phyloP scores from a whole-genome alignment of 2,888 invertebrate species.

The Ennomos quercinarius region DNA sequence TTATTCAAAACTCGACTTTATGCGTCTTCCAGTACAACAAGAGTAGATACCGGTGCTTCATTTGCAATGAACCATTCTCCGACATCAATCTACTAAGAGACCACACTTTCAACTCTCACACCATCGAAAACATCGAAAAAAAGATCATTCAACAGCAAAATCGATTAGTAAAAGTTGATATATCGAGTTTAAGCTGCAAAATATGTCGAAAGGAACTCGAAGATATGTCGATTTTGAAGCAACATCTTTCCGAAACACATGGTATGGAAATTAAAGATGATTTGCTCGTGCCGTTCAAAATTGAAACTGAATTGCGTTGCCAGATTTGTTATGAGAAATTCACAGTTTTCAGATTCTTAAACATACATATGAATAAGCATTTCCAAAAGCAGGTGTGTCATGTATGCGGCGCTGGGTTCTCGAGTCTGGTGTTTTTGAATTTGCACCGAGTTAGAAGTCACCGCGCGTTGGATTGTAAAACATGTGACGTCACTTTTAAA shows the following conservation, averaged over 20 bases:
- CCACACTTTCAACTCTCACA: slow-evolving; percentile 58
- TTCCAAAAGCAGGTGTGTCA: slow-evolving; percentile 74
- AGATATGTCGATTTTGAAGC: slow-evolving; percentile 48
- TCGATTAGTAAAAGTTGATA: slow-evolving; percentile 69
- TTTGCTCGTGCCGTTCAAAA: slow-evolving; percentile 69
- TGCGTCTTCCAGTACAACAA: slow-evolving; percentile 76
- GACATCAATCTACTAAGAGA: slow-evolving; percentile 58
- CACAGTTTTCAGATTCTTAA: slow-evolving; percentile 60
- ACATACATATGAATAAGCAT: slow-evolving; percentile 76
- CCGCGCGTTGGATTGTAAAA: slow-evolving; percentile 53
- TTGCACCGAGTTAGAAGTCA: slow-evolving; percentile 67
- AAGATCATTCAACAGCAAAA: slow-evolving; percentile 72
- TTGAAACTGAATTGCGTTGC: slow-evolving; percentile 59
- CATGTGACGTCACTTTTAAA: slow-evolving; percentile 57
- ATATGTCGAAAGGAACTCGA: slow-evolving; percentile 53
- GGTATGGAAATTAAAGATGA: slow-evolving; percentile 58
- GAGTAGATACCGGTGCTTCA: slow-evolving; percentile 71
- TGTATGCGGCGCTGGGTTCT: slow-evolving; percentile 71
- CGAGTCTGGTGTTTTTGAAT: slow-evolving; percentile 69
- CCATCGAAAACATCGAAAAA: slow-evolving; percentile 61
- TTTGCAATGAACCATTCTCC: slow-evolving; percentile 69
- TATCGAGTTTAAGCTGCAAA: slow-evolving; percentile 64
- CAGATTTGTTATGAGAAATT: slow-evolving; percentile 68
- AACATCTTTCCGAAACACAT: slow-evolving; percentile 58
- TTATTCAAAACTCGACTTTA: slow-evolving; percentile 67